Base-by-base conservation (phyloP, 2,113 vertebrate species). In the Anas platyrhynchos region DNA sequence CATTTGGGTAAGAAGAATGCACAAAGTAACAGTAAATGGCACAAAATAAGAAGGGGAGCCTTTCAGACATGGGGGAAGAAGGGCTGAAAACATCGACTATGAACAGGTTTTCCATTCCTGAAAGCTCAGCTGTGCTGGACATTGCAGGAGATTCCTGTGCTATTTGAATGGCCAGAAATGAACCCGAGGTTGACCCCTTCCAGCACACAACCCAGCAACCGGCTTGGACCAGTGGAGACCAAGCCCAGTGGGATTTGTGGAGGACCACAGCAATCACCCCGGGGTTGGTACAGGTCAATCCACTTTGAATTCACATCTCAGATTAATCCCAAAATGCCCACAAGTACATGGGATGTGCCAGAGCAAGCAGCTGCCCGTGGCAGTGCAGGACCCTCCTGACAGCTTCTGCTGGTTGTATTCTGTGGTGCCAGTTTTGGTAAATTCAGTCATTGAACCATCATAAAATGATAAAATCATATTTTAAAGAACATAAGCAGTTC, bases 1-100 rank as follows among this genome's bases (percentile, higher is more conserved):
- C 20, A 4, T 9, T 25, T 4, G 65, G 32, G 12, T 4, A 76
- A 41, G n/a, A 56, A 5, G 13, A 50, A 50, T 0, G 5, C 67
- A 62, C 20, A 22, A 22, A 56, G 38, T 16, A 56, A 56, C 14
- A 43, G n/a, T 25, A 84, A 36, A 56, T 1, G 7, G 55, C 68
- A 44, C 34, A 36, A 61, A 61, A 41, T 16, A 8, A 46, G 50
- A 29, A 58, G 38, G 25, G 3, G 2, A 55, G 12, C 22, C 50
- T 52, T 52, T 23, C 22, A 52, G 50, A 52, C 12, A 52, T 52
- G 50, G 50, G 3, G 22, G 23, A 23, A 52, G 50, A 52, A 11
- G 26, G 34, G 16, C 26, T 27, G 26, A 54, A 27, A 54, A 54
- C 52, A 52, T 52, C 6, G 13, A 12, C 50, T 52, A 52, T 52